Evolutionary conservation across 1,140 invertebrate genomes (phyloP).

Genomic region (Palaemon carinicauda): DNA sequence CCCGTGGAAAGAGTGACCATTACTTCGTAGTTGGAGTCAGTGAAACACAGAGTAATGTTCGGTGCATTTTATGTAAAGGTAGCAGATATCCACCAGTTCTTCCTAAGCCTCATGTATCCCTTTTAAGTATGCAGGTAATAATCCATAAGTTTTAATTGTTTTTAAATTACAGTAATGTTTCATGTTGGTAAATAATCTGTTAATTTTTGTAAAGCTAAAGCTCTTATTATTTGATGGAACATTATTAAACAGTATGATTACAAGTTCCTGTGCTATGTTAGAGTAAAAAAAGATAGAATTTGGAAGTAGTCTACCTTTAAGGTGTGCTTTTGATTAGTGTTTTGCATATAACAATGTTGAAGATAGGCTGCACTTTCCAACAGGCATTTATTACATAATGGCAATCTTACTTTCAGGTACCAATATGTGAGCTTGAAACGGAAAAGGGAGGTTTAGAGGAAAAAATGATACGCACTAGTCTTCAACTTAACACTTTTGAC

Average conservation of each 20-base stretch:
- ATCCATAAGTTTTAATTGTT: neutral
- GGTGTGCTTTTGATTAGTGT: neutral
- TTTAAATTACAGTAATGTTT: slow-evolving; percentile 29
- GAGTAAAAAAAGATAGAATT: neutral
- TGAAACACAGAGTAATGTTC: slow-evolving; percentile 78
- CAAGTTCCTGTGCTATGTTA: neutral
- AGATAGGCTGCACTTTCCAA: no score
- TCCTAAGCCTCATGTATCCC: slow-evolving; percentile 81
- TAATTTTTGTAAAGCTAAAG: neutral
- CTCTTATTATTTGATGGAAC: no score
- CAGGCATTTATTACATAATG: no score
- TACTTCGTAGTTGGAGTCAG: slow-evolving; percentile 82
- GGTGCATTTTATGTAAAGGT: slow-evolving; percentile 87
- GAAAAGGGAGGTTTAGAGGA: slow-evolving; percentile 87
- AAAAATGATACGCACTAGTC: slow-evolving; percentile 71
- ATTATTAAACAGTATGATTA: neutral
- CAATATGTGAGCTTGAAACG: slow-evolving; percentile 81
- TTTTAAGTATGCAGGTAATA: slow-evolving; percentile 67
- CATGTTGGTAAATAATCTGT: neutral
- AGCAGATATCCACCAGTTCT: slow-evolving; percentile 84
- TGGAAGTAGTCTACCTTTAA: neutral
- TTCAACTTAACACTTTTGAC: slow-evolving; percentile 57
- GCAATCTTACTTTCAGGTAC: slow-evolving; percentile 68
- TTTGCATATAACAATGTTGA: no score
- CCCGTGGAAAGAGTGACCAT: slow-evolving; percentile 77